Evolutionary conservation across 2,888 invertebrate genomes (phyloP), one percentile per base, ranked within the genome.

Genomic region (Psylliodes chrysocephalus): DNA sequence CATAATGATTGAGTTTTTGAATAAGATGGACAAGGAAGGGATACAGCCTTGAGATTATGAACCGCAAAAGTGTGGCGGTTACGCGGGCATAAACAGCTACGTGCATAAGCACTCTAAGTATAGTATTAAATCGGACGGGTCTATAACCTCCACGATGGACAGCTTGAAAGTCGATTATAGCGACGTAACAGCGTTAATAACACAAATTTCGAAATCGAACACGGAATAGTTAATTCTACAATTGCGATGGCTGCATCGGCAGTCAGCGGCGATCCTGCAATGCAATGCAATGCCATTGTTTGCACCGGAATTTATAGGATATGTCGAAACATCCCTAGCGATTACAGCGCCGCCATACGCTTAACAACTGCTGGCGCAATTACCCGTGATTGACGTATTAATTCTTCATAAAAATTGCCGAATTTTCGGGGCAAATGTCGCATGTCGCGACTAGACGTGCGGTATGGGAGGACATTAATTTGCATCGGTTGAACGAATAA

Each of bases 161-260:
- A 51, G 51, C 56, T 57, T 62, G 56, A 62, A 62, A 62, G 62
- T 62, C 62, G 56, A 62, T 62, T 62, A 62, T 35, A n/a, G 51
- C 62, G 40, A 42, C 51, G 62, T 49, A 56, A 62, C 56, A 42
- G 51, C 62, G 62, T 35, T 56, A 56, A 62, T 56, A 62, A 62
- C 62, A 56, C 62, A 51, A 56, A 62, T 62, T 62, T 51, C 44
- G 33, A 51, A 51, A 56, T 30, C 49, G 56, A 49, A 62, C 44
- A 56, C 35, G 51, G 47, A 56, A 62, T 56, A 56, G 56, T 62
- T 62, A 62, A 62, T 62, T 62, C 56, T 42, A 47, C 56, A 56
- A 62, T 49, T 51, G 61, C 49, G 40, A 49, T 28, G 49, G 40
- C 51, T 33, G 10, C 56, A 44, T 4, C 14, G 30, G 53, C 18